Base-by-base conservation (phyloP, 2,113 vertebrate species). In the Platichthys flesus region DNA sequence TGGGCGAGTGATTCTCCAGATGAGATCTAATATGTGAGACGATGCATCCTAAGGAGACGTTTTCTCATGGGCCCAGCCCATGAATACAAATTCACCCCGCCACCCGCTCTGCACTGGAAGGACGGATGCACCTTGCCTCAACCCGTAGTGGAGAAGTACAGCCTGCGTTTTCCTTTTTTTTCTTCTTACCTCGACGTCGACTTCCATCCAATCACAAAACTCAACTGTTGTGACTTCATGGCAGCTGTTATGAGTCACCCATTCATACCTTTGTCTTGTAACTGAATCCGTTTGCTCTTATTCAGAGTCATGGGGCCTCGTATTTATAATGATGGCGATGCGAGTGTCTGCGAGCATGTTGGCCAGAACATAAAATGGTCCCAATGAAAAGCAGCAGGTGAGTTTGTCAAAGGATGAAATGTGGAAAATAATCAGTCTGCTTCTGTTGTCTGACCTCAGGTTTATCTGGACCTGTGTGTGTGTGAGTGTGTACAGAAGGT, bases 11-110 rank as follows among this genome's bases (percentile, higher is more conserved):
- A 92, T 93, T 92, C 87, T 93, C 91, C 90, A 91, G 93, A 93
- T 93, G 93, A 93, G 92, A 93, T 92, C 91, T 92, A 94, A 94
- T 93, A 94, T 94, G 90, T 94, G 88, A 93, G 92, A 93, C 88
- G 78, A 71, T 85, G 86, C 91, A 90, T 92, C 89, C 84, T 88
- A 94, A 93, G 92, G 88, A 94, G 93, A 93, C 93, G 83, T 94
- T 94, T 94, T 91, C 93, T 94, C 94, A 94, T 94, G 92, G 90
- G 86, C 66, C 81, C 67, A 92, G 84, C 71, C 76, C 88, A 88
- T 93, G 94, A 93, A 94, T 94, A 95, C 94, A 90, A 93, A 95
- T 94, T 89, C 69, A 45, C 51, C 75, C 72, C 21, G 4, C 88
- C 82, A 78, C 81, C 85, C 78, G 75, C 87, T 86, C 76, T 40